A percentile compares a stretch with the other conserved stretches of the same genome.
Conservation (phyloP, 2,888 invertebrate genomes). For the Drosophila pseudotalamancana region DNA sequence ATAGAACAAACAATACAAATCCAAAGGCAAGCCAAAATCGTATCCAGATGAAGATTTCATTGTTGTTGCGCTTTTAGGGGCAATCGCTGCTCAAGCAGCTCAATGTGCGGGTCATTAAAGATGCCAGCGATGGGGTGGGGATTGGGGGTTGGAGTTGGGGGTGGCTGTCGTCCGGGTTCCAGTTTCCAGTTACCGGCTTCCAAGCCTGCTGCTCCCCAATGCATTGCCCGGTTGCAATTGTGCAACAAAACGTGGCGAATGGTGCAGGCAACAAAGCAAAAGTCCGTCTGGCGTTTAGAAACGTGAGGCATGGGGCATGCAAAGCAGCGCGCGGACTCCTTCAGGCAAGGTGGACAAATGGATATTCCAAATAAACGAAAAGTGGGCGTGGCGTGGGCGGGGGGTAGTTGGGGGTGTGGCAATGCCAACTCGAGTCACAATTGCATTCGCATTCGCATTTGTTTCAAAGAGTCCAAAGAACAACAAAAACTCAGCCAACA, state of each 20-base stretch:
- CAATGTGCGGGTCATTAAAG: slow-evolving; percentile 46
- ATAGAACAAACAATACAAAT: neutral
- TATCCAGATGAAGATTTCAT: slow-evolving; percentile 35
- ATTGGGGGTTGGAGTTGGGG: neutral
- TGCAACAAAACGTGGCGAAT: slow-evolving; percentile 62
- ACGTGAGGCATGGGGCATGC: slow-evolving; percentile 11
- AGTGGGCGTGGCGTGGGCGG: slow-evolving; percentile 1
- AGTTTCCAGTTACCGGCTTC: too few relatives aligned
- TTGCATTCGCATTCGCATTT: slow-evolving; percentile 65
- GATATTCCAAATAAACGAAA: slow-evolving; percentile 70
- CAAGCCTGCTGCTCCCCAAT: slow-evolving; percentile 5
- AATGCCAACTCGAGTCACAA: slow-evolving; percentile 45
- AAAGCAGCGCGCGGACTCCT: slow-evolving; percentile 19
- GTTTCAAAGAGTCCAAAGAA: slow-evolving; percentile 68
- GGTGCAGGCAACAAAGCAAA: slow-evolving; percentile 56
- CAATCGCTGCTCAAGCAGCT: slow-evolving; percentile 29
- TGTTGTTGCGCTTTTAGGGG: slow-evolving; percentile 35
- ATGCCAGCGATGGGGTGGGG: slow-evolving; percentile 18
- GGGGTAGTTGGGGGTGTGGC: neutral
- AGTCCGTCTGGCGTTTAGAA: slow-evolving; percentile 54
- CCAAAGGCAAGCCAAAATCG: slow-evolving; percentile 1
- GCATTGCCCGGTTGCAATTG: slow-evolving; percentile 52
- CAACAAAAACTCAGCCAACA: slow-evolving; percentile 53
- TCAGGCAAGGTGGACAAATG: slow-evolving; percentile 73
- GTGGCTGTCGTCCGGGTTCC: too few relatives aligned